These are phyloP conservation scores for Dendrolimus houi DNA, from an alignment of 2,888 invertebrate species.

Conservation along the genomic window DNA sequence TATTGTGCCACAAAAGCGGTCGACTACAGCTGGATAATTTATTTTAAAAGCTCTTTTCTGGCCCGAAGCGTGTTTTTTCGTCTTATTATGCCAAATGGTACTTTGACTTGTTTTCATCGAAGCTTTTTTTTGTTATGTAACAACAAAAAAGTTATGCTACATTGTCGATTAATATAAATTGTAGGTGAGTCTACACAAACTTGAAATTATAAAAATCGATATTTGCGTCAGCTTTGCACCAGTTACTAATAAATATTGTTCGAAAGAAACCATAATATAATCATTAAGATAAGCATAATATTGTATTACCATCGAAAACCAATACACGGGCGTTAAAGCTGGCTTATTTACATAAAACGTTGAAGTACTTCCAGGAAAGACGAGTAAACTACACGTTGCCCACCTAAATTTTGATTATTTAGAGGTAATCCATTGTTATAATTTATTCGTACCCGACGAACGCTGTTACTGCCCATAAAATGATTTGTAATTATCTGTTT, in stretches of 20 bases:
- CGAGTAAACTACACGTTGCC: conserved; percentile 15
- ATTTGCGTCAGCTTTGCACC: too few relatives aligned
- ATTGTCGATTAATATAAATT: too few relatives aligned
- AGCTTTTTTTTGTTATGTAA: background rate
- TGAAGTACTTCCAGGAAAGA: conserved; percentile 14
- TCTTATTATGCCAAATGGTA: conserved; percentile 22
- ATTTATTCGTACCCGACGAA: conserved; percentile 45
- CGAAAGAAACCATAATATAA: background rate
- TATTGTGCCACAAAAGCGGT: conserved; percentile 43
- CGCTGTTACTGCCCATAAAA: conserved; percentile 50
- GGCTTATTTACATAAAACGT: conserved; percentile 17
- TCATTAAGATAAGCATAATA: conserved; percentile 3
- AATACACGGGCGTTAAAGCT: conserved; percentile 4
- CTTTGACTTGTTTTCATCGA: conserved; percentile 11
- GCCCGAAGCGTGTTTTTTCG: conserved; percentile 13
- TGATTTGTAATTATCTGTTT: conserved; percentile 63
- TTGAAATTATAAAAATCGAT: too few relatives aligned
- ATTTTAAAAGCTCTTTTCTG: conserved; percentile 36
- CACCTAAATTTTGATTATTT: conserved; percentile 37
- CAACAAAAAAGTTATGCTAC: background rate
- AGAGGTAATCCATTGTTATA: conserved; percentile 37
- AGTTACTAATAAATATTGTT: background rate
- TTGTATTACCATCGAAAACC: conserved; percentile 2
- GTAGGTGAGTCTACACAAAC: too few relatives aligned
- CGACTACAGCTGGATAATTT: conserved; percentile 40